Percentiles rank a stretch among this genome's conserved stretches.
Conservation (phyloP, 2,888 invertebrate species). For the Acrobasis consociella region DNA sequence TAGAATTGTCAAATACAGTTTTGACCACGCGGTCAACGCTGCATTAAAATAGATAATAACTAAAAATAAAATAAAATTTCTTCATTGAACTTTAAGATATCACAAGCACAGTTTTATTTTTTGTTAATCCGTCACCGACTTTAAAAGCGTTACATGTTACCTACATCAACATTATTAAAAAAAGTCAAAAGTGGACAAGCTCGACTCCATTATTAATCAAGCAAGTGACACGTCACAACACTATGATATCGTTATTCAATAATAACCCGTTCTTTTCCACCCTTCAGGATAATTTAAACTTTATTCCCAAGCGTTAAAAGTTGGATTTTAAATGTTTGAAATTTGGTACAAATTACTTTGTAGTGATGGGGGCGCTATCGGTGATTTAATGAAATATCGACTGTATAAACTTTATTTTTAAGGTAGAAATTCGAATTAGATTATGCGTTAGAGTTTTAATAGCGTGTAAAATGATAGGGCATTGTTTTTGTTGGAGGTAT, state of each 20-base stretch:
- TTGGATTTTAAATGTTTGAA: constrained; percentile 25
- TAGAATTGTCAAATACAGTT: too few species aligned
- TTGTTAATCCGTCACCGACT: constrained; percentile 21
- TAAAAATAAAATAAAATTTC: neutral
- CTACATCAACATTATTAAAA: constrained; percentile 62
- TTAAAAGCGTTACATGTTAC: constrained; percentile 68
- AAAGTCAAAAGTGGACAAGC: constrained; percentile 66
- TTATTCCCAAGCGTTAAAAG: accelerated
- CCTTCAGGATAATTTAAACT: neutral
- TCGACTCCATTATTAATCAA: constrained; percentile 79
- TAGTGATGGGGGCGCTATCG: constrained; percentile 31
- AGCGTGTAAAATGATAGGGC: constrained; percentile 67
- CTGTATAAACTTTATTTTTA: constrained; percentile 31
- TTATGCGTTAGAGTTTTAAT: constrained; percentile 49
- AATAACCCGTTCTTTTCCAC: constrained; percentile 67
- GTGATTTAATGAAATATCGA: constrained; percentile 37
- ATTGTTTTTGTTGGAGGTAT: constrained; percentile 74
- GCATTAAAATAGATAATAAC: too few species aligned
- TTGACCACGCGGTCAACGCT: too few species aligned
- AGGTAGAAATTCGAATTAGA: constrained; percentile 34
- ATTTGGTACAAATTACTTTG: constrained; percentile 38
- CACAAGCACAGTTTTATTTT: constrained; percentile 1
- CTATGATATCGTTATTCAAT: constrained; percentile 77
- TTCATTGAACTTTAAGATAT: constrained; percentile 1
- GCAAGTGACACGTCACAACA: constrained; percentile 79